Base-by-base conservation (phyloP, 2,888 invertebrate genomes). In the Eudemis profundana region DNA sequence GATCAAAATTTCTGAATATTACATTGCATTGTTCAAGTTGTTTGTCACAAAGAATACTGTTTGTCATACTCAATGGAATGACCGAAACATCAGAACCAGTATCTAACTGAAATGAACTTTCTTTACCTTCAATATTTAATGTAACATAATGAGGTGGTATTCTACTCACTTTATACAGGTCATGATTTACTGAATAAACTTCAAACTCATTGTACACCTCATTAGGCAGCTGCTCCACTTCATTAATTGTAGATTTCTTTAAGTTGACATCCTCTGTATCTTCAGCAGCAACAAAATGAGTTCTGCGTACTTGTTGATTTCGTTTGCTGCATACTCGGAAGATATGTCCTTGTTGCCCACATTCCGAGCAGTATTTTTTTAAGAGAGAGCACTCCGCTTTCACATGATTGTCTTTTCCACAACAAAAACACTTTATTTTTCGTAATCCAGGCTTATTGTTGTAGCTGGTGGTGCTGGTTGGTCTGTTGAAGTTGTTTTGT, bases 1-100 rank as follows among this genome's bases (percentile, higher is more conserved):
- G 51, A 19, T 51, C 51, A 51, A 51, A 51, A 36, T 51, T 51
- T 19, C 36, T 51, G n/a, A 51, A 36, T 8, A 33, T 19, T 12
- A 47, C 23, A 21, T 47, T 47, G n/a, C 47, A 21, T n/a, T 17
- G 4, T 19, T 23, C 7, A 4, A 47, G 3, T n/a, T 23, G 3
- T 4, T 23, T 21, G 3, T 21, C 23, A 4, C 12, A 12, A 12
- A 47, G 21, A n/a, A 19, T 4, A 1, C 2, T 47, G 23, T 47
- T 47, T 47, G 21, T 47, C 12, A 23, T 21, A 12, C n/a, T 12
- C n/a, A 47, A 21, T 12, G 47, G 23, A 21, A 47, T 47, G 1
- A 47, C 47, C 5, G 47, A n/a, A 1, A 47, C 47, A 21, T 47
- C 47, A 4, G 47, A 47, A 47, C 47, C 47, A 3, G 47, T 47